A percentile compares a stretch with the other conserved stretches of the same genome.
These are phyloP conservation scores for Crocidura indochinensis DNA, from an alignment of 2,797 vertebrate species.

Conservation along the genomic window DNA sequence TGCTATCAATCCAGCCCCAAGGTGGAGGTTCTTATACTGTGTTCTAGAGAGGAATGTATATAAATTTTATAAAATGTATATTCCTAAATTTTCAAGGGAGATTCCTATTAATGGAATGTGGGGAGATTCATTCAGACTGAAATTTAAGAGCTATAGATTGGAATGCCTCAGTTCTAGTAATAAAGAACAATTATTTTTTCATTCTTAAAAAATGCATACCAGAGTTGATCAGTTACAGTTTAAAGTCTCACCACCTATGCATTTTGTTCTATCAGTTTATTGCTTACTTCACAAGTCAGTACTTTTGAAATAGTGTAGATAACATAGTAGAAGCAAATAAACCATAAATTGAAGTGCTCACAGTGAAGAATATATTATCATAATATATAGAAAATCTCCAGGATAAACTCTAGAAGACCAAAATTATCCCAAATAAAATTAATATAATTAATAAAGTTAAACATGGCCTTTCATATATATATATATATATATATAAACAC, in stretches of 20 bases:
- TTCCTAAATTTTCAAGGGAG: background rate
- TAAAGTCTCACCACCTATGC: background rate
- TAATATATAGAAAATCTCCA: background rate
- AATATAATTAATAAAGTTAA: no score
- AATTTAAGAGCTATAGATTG: background rate
- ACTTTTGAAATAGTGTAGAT: background rate
- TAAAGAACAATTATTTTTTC: background rate
- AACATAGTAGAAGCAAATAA: background rate
- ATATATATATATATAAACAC: no score
- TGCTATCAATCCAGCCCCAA: background rate
- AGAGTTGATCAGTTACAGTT: constrained; percentile 17
- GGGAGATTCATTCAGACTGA: background rate
- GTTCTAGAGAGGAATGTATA: background rate
- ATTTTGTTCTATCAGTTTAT: background rate
- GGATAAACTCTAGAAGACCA: no score
- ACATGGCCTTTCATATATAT: no score
- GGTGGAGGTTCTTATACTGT: background rate
- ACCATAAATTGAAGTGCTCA: background rate
- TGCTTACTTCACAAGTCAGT: background rate
- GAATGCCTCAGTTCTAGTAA: constrained; percentile 1
- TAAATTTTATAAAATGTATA: background rate
- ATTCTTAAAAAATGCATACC: background rate
- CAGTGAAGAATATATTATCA: background rate
- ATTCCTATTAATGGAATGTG: background rate
- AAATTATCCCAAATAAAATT: no score